Conservation (phyloP, 30 jellyfish, hydroid and myxozoan genomes). For the Morbakka virulenta region DNA sequence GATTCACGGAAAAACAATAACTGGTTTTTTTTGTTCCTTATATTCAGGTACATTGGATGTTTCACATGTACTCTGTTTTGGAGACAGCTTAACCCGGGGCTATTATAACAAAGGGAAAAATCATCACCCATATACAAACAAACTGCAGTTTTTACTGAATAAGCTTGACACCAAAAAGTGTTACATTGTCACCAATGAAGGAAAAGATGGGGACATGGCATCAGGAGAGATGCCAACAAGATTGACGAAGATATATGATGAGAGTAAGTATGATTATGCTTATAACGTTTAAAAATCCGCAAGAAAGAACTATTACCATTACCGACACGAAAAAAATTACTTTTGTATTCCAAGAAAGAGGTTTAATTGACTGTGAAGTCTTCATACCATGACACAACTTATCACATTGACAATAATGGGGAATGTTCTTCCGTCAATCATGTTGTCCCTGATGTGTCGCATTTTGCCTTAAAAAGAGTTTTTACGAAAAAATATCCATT, state of each 20-base stretch:
- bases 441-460: too few relatives aligned
- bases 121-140: conserved; percentile 93
- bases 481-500: too few relatives aligned
- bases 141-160: conserved; percentile 65
- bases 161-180: conserved; percentile 83
- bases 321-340: too few relatives aligned
- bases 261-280: conserved; percentile 8
- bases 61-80: conserved; percentile 77
- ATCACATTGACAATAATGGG: too few relatives aligned
- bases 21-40: not conserved
- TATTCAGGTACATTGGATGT: conserved; percentile 78
- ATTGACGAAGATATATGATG: conserved; percentile 53
- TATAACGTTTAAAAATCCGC: too few relatives aligned
- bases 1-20: too few relatives aligned
- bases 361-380: too few relatives aligned
- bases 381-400: too few relatives aligned
- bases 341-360: too few relatives aligned
- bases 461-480: too few relatives aligned
- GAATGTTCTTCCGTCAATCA: too few relatives aligned
- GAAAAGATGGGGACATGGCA: conserved; percentile 95
- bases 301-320: too few relatives aligned
- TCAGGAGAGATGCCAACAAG: conserved; percentile 90
- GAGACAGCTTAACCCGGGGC: conserved; percentile 96
- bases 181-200: conserved; percentile 83
- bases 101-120: conserved; percentile 93